phyloP scores from a whole-genome alignment of 2,888 invertebrate species.

The Xanthorhoe designata region DNA sequence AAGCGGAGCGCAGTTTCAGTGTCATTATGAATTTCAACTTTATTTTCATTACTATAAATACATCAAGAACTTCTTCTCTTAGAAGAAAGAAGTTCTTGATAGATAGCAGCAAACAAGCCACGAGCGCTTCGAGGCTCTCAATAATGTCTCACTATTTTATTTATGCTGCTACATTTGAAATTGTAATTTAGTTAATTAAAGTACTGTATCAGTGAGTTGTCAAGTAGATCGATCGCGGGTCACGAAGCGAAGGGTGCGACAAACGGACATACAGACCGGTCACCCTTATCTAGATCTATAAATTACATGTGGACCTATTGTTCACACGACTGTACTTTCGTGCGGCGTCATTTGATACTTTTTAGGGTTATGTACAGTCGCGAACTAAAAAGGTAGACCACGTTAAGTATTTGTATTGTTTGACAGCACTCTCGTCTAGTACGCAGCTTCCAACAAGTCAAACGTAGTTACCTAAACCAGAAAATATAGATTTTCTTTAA shows the following conservation, averaged over 20 bases:
- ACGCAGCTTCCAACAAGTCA: too few relatives aligned
- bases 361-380: slow-evolving; percentile 41
- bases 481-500: too few relatives aligned
- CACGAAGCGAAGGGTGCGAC: slow-evolving; percentile 40
- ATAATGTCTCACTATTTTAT: not conserved
- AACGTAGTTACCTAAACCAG: too few relatives aligned
- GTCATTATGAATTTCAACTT: too few relatives aligned
- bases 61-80: too few relatives aligned
- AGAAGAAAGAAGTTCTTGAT: too few relatives aligned
- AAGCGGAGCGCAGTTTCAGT: too few relatives aligned
- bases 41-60: too few relatives aligned
- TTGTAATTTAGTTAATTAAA: slow-evolving; percentile 46
- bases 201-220: slow-evolving; percentile 41
- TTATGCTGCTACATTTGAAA: slow-evolving; percentile 23
- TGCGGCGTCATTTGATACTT: slow-evolving; percentile 46
- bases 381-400: too few relatives aligned
- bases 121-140: too few relatives aligned
- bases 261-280: slow-evolving; percentile 48
- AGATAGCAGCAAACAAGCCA: too few relatives aligned
- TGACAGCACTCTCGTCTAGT: not conserved
- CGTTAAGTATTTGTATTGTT: not conserved
- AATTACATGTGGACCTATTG: slow-evolving; percentile 59
- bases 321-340: slow-evolving; percentile 52
- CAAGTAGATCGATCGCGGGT: slow-evolving; percentile 36
- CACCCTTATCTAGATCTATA: slow-evolving; percentile 60